Conservation (phyloP, 2,888 invertebrate genomes). For the Ornithoptera alexandrae region DNA sequence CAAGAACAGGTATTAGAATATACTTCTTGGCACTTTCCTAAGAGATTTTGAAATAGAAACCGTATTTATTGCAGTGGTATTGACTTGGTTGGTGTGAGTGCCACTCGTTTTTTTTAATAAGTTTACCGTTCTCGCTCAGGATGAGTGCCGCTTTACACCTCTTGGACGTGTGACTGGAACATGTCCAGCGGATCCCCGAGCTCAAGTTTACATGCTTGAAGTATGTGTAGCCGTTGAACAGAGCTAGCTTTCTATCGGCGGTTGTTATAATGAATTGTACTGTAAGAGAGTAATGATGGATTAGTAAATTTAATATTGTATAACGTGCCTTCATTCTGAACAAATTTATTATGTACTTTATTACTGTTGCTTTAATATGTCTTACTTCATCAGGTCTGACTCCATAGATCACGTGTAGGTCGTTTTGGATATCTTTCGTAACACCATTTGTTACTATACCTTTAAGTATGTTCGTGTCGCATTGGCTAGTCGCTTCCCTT, state of each 20-base stretch:
- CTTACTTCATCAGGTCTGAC: too few species aligned
- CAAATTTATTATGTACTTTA: too few species aligned
- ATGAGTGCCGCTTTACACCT: slow-evolving; percentile 35
- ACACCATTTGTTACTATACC: too few species aligned
- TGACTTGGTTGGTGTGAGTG: slow-evolving; percentile 36
- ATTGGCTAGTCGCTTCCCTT: too few species aligned
- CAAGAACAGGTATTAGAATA: too few species aligned
- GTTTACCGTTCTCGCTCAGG: slow-evolving; percentile 27
- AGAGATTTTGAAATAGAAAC: slow-evolving; percentile 13
- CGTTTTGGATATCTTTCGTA: too few species aligned
- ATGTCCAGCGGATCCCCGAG: slow-evolving; percentile 32
- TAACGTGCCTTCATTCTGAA: too few species aligned
- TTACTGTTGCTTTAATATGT: too few species aligned
- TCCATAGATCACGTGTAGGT: too few species aligned
- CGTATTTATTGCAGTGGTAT: slow-evolving; percentile 9
- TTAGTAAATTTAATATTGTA: too few species aligned
- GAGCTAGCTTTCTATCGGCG: slow-evolving; percentile 24
- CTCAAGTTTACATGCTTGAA: slow-evolving; percentile 26
- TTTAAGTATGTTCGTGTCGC: too few species aligned
- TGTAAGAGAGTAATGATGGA: slow-evolving; percentile 13
- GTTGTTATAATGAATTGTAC: slow-evolving; percentile 26
- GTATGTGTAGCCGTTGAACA: slow-evolving; percentile 33
- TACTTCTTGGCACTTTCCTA: neutral
- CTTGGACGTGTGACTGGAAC: slow-evolving; percentile 32
- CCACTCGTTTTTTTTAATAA: slow-evolving; percentile 30